These are phyloP conservation scores for Mormyrus iriodes DNA, from an alignment of 2,113 vertebrate species.

Conservation along the genomic window DNA sequence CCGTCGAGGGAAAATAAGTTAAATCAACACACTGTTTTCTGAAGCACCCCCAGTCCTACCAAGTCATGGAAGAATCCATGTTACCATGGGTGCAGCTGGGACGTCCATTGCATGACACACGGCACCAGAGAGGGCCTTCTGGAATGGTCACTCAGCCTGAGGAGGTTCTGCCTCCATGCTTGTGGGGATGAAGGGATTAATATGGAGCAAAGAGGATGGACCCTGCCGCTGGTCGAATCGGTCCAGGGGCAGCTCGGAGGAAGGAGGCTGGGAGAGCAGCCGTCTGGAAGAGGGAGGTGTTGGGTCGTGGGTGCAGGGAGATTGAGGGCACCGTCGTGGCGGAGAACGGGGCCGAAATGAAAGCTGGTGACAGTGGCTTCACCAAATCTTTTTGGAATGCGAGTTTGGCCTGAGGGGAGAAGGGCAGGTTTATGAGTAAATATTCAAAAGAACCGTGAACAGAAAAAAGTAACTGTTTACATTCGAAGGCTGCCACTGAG, in stretches of 20 bases:
- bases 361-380: constrained; percentile 78
- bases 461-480: not conserved
- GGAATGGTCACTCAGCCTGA: not conserved
- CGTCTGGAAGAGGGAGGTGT: constrained; percentile 74
- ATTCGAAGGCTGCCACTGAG: not conserved
- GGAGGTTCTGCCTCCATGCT: not conserved
- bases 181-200: constrained; percentile 44
- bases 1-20: not conserved
- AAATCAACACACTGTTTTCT: constrained; percentile 26
- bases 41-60: constrained; percentile 30
- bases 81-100: not conserved
- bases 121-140: constrained; percentile 30
- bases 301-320: constrained; percentile 74
- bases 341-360: constrained; percentile 75
- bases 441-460: not conserved
- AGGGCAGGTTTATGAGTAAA: not conserved
- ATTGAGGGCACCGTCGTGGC: constrained; percentile 64
- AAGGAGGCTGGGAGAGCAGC: constrained; percentile 71
- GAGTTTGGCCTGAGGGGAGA: constrained; percentile 68
- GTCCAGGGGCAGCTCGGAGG: constrained; percentile 79
- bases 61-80: constrained; percentile 12
- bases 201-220: constrained; percentile 89
- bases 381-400: constrained; percentile 82
- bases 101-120: not conserved
- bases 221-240: constrained; percentile 74